Conservation (phyloP, 53 echinoderm and acorn worm genomes). For the Paracentrotus lividus region DNA sequence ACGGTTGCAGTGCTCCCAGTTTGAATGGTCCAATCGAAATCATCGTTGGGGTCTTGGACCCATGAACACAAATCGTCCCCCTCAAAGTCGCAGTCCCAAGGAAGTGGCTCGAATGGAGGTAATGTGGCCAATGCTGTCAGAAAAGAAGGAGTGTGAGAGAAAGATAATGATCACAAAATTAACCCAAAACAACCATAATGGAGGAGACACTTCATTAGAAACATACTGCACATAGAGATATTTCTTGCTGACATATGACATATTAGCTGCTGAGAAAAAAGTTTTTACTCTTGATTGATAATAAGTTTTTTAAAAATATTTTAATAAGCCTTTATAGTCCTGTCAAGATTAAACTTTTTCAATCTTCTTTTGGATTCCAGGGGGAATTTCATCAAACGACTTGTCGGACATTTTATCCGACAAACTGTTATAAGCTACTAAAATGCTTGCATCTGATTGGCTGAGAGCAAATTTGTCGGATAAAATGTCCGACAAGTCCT, state of each 20-base stretch:
- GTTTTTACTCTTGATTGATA: no score
- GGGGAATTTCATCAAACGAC: no score
- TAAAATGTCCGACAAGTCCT: no score
- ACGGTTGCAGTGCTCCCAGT: slow-evolving; percentile 60
- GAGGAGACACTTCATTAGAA: background rate
- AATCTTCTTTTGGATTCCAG: no score
- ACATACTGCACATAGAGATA: background rate
- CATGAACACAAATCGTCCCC: slow-evolving; percentile 74
- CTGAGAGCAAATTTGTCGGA: no score
- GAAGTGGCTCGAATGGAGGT: slow-evolving; percentile 59
- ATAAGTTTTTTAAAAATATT: no score
- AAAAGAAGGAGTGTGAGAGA: background rate
- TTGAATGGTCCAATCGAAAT: slow-evolving; percentile 77
- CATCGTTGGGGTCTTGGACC: slow-evolving; percentile 69
- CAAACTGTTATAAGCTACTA: no score
- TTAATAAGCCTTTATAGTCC: no score
- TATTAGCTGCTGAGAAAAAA: no score
- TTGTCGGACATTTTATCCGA: no score
- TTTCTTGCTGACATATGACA: background rate
- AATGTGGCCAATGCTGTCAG: background rate
- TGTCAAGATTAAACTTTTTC: no score
- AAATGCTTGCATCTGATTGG: no score
- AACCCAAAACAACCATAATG: background rate
- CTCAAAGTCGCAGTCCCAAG: slow-evolving; percentile 94
- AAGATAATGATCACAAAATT: background rate